Conservation (phyloP, 2,888 invertebrate genomes). For the Anticlea derivata region DNA sequence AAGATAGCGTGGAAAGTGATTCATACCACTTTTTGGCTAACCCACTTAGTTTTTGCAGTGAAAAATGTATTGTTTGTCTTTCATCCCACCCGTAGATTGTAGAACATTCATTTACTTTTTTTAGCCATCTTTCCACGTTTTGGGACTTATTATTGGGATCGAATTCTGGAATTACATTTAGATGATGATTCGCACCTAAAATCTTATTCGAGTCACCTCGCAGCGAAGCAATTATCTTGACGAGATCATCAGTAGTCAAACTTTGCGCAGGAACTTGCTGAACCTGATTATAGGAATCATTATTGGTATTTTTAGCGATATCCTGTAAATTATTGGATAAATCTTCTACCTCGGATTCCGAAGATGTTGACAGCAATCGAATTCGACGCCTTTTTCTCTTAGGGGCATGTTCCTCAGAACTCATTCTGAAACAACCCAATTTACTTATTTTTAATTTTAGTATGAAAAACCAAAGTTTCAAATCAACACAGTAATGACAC, state of each 20-base stretch:
- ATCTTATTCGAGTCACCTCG: neutral
- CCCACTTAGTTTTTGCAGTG: slow-evolving; percentile 31
- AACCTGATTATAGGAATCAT: too few species aligned
- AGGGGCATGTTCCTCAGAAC: neutral
- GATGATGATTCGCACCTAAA: neutral
- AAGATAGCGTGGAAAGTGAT: slow-evolving; percentile 23
- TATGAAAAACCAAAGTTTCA: neutral
- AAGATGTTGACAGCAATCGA: neutral
- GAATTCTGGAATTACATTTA: neutral
- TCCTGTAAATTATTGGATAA: neutral
- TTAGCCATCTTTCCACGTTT: neutral
- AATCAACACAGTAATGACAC: too few species aligned
- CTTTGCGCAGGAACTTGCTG: neutral
- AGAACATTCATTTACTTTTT: neutral
- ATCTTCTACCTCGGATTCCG: neutral
- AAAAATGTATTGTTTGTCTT: slow-evolving; percentile 17
- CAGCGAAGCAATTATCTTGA: neutral
- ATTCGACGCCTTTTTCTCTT: neutral
- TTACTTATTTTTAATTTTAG: neutral
- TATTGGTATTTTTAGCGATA: too few species aligned
- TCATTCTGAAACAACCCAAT: neutral
- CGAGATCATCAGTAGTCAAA: neutral
- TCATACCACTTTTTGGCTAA: slow-evolving; percentile 37
- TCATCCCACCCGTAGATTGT: slow-evolving; percentile 1
- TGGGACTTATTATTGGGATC: neutral